These are phyloP conservation scores for Hydrolagus affinis DNA, from an alignment of 2,113 vertebrate genomes.

Conservation along the genomic window DNA sequence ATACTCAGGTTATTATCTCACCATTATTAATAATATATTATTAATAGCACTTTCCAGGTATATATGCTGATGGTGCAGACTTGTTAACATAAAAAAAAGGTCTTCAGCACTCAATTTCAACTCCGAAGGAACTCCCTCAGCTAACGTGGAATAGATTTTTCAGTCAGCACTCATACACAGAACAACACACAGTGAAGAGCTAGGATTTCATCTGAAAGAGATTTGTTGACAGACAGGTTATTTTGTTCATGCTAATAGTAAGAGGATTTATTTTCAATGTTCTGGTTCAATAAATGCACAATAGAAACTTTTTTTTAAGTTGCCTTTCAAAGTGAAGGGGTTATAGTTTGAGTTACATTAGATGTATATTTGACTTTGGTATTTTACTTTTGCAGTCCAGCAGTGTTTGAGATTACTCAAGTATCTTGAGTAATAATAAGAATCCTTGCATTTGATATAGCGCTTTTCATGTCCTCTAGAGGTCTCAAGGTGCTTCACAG, in stretches of 20 bases:
- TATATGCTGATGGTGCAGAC: background rate
- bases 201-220: conserved; percentile 40
- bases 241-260: conserved; percentile 39
- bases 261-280: conserved; percentile 37
- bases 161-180: conserved; percentile 48
- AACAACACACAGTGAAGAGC: conserved; percentile 34
- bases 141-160: conserved; percentile 42
- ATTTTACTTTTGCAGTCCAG: background rate
- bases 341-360: background rate
- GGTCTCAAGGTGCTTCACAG: no score
- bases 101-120: conserved; percentile 35
- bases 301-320: background rate
- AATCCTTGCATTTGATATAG: no score
- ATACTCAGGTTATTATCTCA: background rate
- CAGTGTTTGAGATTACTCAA: background rate
- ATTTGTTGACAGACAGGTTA: conserved; percentile 45
- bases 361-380: background rate
- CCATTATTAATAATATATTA: background rate
- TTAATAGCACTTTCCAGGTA: conserved; percentile 15
- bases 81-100: conserved; percentile 38
- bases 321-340: background rate
- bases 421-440: no score
- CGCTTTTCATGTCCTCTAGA: no score
- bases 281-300: conserved; percentile 33
- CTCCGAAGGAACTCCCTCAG: conserved; percentile 40